Evolutionary conservation across 2,888 invertebrate genomes (phyloP).

Genomic region (Pherbina coryleti): DNA sequence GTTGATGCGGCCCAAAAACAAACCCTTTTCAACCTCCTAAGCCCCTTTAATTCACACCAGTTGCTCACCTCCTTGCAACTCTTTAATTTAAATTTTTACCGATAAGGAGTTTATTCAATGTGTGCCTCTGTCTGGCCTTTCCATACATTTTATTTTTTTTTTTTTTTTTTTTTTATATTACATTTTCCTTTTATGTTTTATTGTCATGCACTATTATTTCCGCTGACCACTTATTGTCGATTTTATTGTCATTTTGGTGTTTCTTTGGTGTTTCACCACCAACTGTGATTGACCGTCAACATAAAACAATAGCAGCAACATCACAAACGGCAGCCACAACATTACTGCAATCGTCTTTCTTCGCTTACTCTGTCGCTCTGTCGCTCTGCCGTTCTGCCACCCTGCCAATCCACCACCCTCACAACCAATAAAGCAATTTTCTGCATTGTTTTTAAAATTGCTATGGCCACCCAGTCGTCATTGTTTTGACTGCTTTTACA

Average conservation of each 20-base stretch:
- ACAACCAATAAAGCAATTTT: neutral
- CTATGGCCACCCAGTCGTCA: neutral
- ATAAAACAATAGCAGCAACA: neutral
- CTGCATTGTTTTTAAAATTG: neutral
- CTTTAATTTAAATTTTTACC: neutral
- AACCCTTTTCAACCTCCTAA: neutral
- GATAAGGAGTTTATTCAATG: neutral
- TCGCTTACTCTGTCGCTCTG: too few species aligned
- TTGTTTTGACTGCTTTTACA: neutral
- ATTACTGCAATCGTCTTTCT: neutral
- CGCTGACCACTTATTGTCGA: constrained; percentile 18
- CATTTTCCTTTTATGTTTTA: neutral
- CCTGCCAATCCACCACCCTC: neutral
- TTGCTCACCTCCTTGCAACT: neutral
- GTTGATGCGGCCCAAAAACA: too few species aligned
- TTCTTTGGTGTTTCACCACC: neutral
- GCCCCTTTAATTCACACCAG: neutral
- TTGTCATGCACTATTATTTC: constrained; percentile 2
- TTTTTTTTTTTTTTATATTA: neutral
- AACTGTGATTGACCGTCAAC: constrained; percentile 11
- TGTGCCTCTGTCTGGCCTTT: neutral
- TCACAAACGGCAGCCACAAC: neutral
- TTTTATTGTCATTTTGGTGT: constrained; percentile 1
- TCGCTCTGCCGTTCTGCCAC: too few species aligned
- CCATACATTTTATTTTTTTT: neutral